Conservation (phyloP, 2,888 invertebrate genomes). For the Tenthredo notha region DNA sequence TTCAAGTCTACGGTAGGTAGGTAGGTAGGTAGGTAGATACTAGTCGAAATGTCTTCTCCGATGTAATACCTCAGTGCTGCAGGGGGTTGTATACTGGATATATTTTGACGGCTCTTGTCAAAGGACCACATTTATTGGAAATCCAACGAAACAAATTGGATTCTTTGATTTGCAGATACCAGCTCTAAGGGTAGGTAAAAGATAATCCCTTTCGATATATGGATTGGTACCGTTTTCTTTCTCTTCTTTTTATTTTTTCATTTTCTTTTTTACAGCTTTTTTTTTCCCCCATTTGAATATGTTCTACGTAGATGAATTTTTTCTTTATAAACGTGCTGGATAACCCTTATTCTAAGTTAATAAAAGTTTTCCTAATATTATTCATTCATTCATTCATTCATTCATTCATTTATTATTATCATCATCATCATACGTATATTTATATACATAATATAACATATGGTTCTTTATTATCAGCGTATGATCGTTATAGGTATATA, state of each 20-base stretch:
- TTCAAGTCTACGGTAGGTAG: background rate
- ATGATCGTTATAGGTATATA: too few species aligned
- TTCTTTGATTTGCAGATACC: slow-evolving; percentile 43
- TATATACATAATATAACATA: background rate
- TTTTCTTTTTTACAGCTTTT: too few species aligned
- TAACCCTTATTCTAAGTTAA: too few species aligned
- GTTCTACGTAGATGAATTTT: background rate
- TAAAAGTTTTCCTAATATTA: background rate
- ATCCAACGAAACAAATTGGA: slow-evolving; percentile 46
- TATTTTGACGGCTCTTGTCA: slow-evolving; percentile 29
- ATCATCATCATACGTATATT: too few species aligned
- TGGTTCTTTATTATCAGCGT: background rate
- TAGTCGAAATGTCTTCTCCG: background rate
- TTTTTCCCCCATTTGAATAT: background rate
- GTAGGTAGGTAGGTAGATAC: background rate
- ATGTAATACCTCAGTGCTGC: background rate
- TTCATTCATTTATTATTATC: background rate
- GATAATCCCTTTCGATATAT: slow-evolving; percentile 31
- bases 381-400: background rate
- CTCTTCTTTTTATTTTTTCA: background rate
- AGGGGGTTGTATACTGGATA: background rate
- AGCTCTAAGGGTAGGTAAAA: slow-evolving; percentile 2
- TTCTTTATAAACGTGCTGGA: too few species aligned
- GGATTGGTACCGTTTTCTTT: background rate
- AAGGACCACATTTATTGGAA: slow-evolving; percentile 42